Conservation (phyloP, 2,888 invertebrate species). For the Ichneumon xanthorius region DNA sequence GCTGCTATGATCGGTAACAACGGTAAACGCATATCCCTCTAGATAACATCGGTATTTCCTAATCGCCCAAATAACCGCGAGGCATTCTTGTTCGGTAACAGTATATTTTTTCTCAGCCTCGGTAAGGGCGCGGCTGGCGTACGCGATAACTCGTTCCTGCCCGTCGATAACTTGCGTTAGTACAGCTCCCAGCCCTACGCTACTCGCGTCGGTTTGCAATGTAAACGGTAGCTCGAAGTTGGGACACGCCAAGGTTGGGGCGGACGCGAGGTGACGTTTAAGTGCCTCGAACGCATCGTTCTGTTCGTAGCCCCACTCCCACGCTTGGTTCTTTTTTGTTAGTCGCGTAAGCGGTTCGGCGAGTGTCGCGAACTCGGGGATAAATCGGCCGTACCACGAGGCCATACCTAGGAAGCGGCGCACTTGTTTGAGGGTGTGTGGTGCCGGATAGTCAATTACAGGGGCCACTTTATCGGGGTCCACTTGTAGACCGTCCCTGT, state of each 20-base stretch:
- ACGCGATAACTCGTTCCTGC: constrained; percentile 60
- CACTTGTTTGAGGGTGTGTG: constrained; percentile 69
- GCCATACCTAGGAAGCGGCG: constrained; percentile 75
- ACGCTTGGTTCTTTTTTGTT: constrained; percentile 54
- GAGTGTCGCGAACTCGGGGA: constrained; percentile 69
- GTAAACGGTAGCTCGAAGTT: constrained; percentile 61
- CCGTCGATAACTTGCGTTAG: constrained; percentile 66
- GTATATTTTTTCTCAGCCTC: constrained; percentile 62
- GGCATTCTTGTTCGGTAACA: constrained; percentile 63
- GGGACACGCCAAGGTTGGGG: constrained; percentile 68
- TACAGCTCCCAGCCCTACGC: constrained; percentile 26
- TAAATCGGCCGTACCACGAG: constrained; percentile 76
- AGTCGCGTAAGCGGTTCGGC: constrained; percentile 69
- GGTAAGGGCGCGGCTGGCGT: constrained; percentile 61
- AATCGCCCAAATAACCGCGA: constrained; percentile 23
- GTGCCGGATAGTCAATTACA: constrained; percentile 69
- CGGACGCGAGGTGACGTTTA: constrained; percentile 39
- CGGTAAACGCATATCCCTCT: constrained; percentile 61
- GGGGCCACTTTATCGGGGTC: constrained; percentile 65
- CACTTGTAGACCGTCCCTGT: constrained; percentile 67
- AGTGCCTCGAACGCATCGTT: constrained; percentile 32
- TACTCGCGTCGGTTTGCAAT: background rate
- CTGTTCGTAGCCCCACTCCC: constrained; percentile 38
- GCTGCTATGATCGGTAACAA: constrained; percentile 71
- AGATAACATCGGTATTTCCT: constrained; percentile 56